Base-by-base conservation (phyloP, 1,140 invertebrate species). In the Druon quercuslanigerum region DNA sequence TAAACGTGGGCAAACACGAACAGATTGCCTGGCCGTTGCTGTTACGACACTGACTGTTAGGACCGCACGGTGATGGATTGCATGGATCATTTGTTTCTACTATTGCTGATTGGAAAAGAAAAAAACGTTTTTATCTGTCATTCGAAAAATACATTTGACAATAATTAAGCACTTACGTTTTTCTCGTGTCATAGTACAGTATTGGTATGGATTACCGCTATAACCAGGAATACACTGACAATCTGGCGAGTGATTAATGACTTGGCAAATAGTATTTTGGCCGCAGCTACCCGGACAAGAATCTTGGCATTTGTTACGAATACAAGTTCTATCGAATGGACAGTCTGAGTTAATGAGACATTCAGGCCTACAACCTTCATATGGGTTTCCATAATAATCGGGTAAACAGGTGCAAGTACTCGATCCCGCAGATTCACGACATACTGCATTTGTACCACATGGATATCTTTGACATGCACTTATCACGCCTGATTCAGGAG, bases 321-420 rank as follows among this genome's bases (percentile, higher is more conserved):
- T 93, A 83, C 95, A 96, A 17, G 95, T 94, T 81, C 91, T 93
- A 84, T 95, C 94, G 17, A 94, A 92, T 11, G 94, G 82, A 87
- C 95, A 96, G 85, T 96, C 95, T 2, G 93, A 93, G 84, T 95
- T 94, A 1, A 94, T 85, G 3, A 93, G 88, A 88, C 95, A 96
- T 89, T 95, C 94, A 17, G 95, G 95, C 83, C 94, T 90, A 87
- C 95, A 96, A 17, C 94, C 94, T 85, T 95, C 93, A 85, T 95
- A 96, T 5, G 95, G 96, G 91, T 96, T 96, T 56, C 96, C 96
- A 81, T 94, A 93, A 84, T 95, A 96, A 50, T 95, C 94, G 1
- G 93, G 90, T 14, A 94, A 87, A 87, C 96, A 96, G 66, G 93
- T 92, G 86, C 96, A 97, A 50, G 94, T 92, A 17, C 94, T 94